Conservation (phyloP, 2,113 vertebrate species). For the Anser cygnoides region DNA sequence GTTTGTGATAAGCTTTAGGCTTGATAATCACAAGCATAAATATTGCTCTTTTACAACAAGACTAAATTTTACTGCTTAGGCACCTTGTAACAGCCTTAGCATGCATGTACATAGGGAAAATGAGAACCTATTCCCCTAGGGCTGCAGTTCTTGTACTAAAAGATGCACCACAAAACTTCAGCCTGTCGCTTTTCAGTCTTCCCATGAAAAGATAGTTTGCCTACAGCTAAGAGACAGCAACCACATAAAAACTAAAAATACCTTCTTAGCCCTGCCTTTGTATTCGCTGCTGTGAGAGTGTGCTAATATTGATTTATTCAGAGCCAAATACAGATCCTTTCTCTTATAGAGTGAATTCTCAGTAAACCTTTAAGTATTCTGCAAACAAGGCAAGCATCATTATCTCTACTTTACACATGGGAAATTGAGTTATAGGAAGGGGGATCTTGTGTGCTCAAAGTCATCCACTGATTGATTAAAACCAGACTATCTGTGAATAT, state of each 20-base stretch:
- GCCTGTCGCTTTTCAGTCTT: neutral
- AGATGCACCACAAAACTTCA: fast-evolving
- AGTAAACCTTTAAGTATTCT: neutral
- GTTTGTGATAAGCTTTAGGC: neutral
- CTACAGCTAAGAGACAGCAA: neutral
- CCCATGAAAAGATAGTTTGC: neutral
- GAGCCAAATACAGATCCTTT: neutral
- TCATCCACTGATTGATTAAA: neutral
- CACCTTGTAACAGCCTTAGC: neutral
- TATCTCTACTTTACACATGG: neutral
- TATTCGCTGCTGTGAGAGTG: neutral
- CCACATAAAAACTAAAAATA: neutral
- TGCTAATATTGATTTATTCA: neutral
- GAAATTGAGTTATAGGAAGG: neutral
- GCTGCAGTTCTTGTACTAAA: neutral
- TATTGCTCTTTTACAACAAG: neutral
- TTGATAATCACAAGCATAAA: neutral
- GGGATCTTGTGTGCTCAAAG: constrained; percentile 23
- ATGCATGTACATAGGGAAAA: neutral
- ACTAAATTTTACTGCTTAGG: neutral
- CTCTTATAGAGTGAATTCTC: neutral
- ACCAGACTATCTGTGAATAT: constrained; percentile 16
- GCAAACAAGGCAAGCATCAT: neutral
- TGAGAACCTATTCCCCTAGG: neutral
- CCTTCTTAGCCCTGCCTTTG: neutral